phyloP scores from a whole-genome alignment of 2,888 invertebrate genomes.

The Plagodis dolabraria region DNA sequence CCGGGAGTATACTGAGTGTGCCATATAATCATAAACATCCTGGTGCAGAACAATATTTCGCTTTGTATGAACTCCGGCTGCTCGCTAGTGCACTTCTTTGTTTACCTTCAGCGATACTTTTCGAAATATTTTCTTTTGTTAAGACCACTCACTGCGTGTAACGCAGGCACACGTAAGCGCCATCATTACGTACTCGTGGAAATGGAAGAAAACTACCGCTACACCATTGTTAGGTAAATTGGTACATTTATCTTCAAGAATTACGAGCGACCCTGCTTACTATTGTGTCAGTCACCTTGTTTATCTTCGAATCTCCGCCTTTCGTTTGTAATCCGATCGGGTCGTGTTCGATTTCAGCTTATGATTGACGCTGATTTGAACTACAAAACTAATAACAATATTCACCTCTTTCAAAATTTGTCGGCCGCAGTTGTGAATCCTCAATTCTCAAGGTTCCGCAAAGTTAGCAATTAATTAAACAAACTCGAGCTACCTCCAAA shows the following conservation, averaged over 20 bases:
- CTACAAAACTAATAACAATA: conserved; percentile 32
- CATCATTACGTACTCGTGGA: conserved; percentile 32
- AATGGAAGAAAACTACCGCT: conserved; percentile 34
- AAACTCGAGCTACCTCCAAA: conserved; percentile 56
- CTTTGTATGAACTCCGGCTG: conserved; percentile 75
- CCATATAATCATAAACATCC: conserved; percentile 81
- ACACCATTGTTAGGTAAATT: conserved; percentile 31
- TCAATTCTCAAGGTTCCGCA: conserved; percentile 51
- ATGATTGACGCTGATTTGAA: conserved; percentile 22
- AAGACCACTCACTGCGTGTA: conserved; percentile 69
- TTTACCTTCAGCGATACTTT: conserved; percentile 79
- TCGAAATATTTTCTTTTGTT: conserved; percentile 81
- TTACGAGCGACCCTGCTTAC: conserved; percentile 2
- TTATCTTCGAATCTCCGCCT: conserved; percentile 3
- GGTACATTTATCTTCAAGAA: conserved; percentile 35
- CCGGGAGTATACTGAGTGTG: conserved; percentile 63
- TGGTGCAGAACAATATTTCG: conserved; percentile 74
- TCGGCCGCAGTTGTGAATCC: conserved; percentile 45
- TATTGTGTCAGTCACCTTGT: conserved; percentile 12
- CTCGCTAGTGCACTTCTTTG: conserved; percentile 72
- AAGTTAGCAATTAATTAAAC: conserved; percentile 62
- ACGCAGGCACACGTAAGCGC: conserved; percentile 49
- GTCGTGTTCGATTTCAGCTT: background rate
- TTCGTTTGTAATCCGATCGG: conserved; percentile 8
- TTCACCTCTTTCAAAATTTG: conserved; percentile 44